Conservation (phyloP, 2,113 vertebrate species). For the Gymnogyps californianus region DNA sequence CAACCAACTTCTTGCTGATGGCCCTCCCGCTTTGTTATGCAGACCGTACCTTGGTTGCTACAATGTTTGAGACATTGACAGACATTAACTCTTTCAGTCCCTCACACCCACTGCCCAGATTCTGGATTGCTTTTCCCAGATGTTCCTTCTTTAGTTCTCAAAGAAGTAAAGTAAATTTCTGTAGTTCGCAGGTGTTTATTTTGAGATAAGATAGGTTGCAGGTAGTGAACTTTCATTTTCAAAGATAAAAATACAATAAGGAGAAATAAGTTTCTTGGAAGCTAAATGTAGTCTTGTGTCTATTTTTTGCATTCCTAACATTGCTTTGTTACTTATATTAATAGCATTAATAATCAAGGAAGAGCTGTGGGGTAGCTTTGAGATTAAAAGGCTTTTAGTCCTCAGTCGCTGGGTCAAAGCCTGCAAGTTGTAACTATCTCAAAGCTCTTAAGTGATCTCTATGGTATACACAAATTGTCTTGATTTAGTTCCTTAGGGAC, state of each 20-base stretch:
- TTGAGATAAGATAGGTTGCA: not conserved
- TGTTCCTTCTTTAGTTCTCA: constrained; percentile 19
- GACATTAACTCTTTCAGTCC: too few species aligned
- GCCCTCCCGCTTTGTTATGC: too few species aligned
- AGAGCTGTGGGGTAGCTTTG: not conserved
- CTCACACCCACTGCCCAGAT: not conserved
- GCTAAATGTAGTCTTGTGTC: not conserved
- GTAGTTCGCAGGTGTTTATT: not conserved
- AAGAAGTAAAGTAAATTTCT: not conserved
- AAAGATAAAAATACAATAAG: not conserved
- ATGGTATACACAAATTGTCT: not conserved
- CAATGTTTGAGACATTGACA: too few species aligned
- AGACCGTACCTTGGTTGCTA: too few species aligned
- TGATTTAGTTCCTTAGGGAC: not conserved
- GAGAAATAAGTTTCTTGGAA: not conserved
- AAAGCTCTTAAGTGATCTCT: not conserved
- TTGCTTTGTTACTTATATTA: not conserved
- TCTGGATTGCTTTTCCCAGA: constrained; percentile 1
- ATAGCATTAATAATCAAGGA: not conserved
- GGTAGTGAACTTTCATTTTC: not conserved
- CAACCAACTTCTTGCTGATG: too few species aligned
- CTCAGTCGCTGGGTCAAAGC: not conserved
- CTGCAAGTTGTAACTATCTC: not conserved
- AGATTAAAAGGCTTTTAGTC: not conserved
- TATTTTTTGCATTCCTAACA: not conserved